Conservation (phyloP, 2,888 invertebrate species). For the Halictus quadricinctus region DNA sequence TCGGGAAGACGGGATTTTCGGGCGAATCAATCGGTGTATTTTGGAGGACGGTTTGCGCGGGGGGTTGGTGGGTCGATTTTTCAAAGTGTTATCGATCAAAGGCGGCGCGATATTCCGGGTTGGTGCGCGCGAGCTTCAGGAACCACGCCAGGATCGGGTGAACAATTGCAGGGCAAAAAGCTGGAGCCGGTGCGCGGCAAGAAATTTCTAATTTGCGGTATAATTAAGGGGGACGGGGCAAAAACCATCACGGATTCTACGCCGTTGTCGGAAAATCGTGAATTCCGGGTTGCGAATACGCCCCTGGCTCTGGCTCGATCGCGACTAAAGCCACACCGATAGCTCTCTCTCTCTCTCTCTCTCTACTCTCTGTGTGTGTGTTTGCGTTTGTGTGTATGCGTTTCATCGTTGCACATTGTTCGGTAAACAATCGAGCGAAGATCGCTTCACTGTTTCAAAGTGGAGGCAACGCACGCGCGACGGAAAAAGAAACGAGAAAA, state of each 20-base stretch:
- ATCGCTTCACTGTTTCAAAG: background rate
- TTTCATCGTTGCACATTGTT: conserved; percentile 28
- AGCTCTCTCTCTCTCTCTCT: background rate
- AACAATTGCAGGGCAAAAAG: conserved; percentile 75
- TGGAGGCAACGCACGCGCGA: background rate
- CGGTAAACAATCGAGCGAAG: conserved; percentile 36
- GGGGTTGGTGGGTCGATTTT: conserved; percentile 20
- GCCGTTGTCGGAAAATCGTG: conserved; percentile 76
- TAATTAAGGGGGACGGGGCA: conserved; percentile 80
- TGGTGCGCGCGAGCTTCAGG: conserved; percentile 61
- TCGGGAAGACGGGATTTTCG: background rate
- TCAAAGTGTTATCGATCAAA: conserved; percentile 63
- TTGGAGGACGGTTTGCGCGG: background rate
- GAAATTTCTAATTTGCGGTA: conserved; percentile 82
- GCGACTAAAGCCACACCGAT: background rate
- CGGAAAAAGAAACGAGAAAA: background rate
- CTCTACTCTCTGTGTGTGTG: background rate
- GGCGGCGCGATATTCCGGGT: conserved; percentile 59
- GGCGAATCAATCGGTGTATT: background rate
- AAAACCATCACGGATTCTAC: conserved; percentile 78
- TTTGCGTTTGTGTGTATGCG: background rate
- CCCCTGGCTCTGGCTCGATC: conserved; percentile 39
- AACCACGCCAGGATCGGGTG: conserved; percentile 70
- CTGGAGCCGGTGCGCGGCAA: conserved; percentile 73
- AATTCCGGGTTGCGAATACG: conserved; percentile 75